Evolutionary conservation across 2,113 vertebrate genomes (phyloP), one percentile per base, ranked within the genome.

Genomic region (Stercorarius parasiticus): DNA sequence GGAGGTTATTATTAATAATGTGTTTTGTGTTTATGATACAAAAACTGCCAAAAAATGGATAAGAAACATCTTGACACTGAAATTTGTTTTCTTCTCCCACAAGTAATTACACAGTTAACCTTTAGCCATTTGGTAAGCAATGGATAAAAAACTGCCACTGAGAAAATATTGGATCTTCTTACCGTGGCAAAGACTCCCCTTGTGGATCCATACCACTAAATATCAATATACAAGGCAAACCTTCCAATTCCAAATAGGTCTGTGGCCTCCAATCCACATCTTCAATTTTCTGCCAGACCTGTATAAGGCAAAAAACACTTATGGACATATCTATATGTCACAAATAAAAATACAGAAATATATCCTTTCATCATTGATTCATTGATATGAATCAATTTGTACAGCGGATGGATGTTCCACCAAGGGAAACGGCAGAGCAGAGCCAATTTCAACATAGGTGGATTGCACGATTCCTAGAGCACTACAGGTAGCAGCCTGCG

Each of bases 201-300:
- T 99, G 99, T 3, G 99, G 99, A 89, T 99, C 99, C 87, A 99
- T 98, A 78, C 99, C 99, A 65, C 99, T 99, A 88, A 99, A 98
- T 94, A 99, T 99, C 45, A 99, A 98, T 96, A 99, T 99, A 93
- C 99, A 99, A 30, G 99, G 99, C 88, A 99, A 98, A 43, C 99
- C 99, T 96, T 99, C 99, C 93, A 99, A 71, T 93, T 99, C 99
- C 96, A 99, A 93, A 97, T 99, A 99, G 2, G 99, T 99, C 69
- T 97, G 98, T 78, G 99, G 99, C 62, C 98, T 97, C 99, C 99
- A 99, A 66, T 99, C 98, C 10, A 98, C 98, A 72, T 99, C 99
- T 50, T 99, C 98, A 45, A 99, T 99, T 94, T 99, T 99, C 81
- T 99, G 98, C 99, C 99, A 99, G 38, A 92, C 95, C 99, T 99